phyloP scores from a whole-genome alignment of 2,888 invertebrate species.

The Eupelmus urozonus region DNA sequence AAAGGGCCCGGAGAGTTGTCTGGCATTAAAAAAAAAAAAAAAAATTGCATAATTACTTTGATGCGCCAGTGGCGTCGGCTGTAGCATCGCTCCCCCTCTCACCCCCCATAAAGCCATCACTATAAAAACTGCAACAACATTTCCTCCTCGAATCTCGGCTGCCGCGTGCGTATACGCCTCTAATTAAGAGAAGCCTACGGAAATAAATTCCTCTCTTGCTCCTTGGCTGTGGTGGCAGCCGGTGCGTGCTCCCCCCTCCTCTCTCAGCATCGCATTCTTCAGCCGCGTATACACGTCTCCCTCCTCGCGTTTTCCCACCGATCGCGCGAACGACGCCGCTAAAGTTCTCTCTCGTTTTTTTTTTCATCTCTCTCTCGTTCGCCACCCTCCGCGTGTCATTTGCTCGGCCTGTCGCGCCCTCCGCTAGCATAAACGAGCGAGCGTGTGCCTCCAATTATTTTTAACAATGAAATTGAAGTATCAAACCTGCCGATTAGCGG shows the following conservation, averaged over 20 bases:
- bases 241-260: conserved; percentile 9
- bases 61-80: background rate
- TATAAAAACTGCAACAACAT: conserved; percentile 54
- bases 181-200: conserved; percentile 56
- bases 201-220: conserved; percentile 50
- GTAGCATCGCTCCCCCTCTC: conserved; percentile 3
- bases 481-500: conserved; percentile 70
- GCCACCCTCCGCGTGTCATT: conserved; percentile 48
- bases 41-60: conserved; percentile 42
- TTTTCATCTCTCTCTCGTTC: background rate
- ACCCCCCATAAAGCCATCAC: conserved; percentile 24
- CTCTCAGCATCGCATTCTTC: background rate
- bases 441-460: conserved; percentile 67
- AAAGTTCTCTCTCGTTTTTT: conserved; percentile 4
- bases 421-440: conserved; percentile 28
- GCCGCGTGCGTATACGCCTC: conserved; percentile 18
- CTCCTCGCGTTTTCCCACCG: conserved; percentile 53
- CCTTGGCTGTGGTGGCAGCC: conserved; percentile 7
- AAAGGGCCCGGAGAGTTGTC: conserved; percentile 2
- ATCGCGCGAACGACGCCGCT: conserved; percentile 52
- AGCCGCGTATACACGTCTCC: background rate
- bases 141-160: conserved; percentile 55
- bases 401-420: conserved; percentile 23
- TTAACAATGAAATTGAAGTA: conserved; percentile 68
- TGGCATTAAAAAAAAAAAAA: conserved; percentile 32